Evolutionary conservation across 1,140 invertebrate genomes (phyloP).

Genomic region (Aporrectodea caliginosa): DNA sequence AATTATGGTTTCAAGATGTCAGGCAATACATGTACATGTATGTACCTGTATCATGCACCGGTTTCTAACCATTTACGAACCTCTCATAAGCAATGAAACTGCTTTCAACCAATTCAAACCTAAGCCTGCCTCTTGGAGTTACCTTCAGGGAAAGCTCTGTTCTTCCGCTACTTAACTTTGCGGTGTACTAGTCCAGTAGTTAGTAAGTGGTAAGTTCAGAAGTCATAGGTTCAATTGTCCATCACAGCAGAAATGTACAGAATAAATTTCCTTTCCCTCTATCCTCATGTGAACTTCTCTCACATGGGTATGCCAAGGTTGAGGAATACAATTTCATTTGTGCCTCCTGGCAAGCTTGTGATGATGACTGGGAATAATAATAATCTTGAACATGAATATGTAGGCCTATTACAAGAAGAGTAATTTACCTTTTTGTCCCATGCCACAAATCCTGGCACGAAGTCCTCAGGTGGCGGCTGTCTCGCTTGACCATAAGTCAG

Average conservation of each 20-base stretch:
- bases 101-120: too few relatives aligned
- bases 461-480: slow-evolving; percentile 61
- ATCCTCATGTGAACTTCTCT: background rate
- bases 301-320: background rate
- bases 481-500: slow-evolving; percentile 70
- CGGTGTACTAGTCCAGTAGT: too few relatives aligned
- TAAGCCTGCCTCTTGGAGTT: too few relatives aligned
- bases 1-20: too few relatives aligned
- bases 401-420: background rate
- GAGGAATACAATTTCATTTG: background rate
- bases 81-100: too few relatives aligned
- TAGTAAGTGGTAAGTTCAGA: too few relatives aligned
- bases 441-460: slow-evolving; percentile 69
- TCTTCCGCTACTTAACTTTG: too few relatives aligned
- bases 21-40: too few relatives aligned
- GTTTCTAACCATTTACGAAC: too few relatives aligned
- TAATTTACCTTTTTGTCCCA: slow-evolving; percentile 67
- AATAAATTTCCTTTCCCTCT: background rate
- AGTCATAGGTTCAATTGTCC: too few relatives aligned
- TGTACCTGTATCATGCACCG: too few relatives aligned
- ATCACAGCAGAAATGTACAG: background rate
- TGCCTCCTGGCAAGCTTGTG: background rate
- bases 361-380: background rate
- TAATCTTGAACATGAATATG: background rate
- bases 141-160: too few relatives aligned